These are phyloP conservation scores for Caenorhabditis doughertyi DNA, from an alignment of 2,888 invertebrate genomes.

Conservation along the genomic window DNA sequence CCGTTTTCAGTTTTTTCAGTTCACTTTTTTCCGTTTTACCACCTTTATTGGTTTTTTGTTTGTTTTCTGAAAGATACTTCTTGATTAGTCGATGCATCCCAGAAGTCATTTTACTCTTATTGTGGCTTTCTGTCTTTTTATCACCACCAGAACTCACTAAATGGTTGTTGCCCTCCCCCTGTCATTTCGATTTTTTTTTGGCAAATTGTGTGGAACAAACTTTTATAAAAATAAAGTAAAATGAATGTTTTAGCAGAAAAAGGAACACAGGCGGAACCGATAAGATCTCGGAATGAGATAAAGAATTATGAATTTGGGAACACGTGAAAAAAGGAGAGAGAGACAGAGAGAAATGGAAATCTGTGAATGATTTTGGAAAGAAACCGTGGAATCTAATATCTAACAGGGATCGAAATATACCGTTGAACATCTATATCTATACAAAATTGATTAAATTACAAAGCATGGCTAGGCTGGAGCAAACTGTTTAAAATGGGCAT, in stretches of 20 bases:
- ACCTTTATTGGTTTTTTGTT: background rate
- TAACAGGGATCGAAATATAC: background rate
- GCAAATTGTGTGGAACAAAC: constrained; percentile 22
- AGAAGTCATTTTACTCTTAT: too few species aligned
- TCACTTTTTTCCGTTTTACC: background rate
- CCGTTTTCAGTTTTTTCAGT: background rate
- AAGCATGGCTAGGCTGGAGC: background rate
- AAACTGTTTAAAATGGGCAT: background rate
- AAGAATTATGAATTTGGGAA: constrained; percentile 6
- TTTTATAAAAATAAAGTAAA: background rate
- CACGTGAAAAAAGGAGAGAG: constrained; percentile 16
- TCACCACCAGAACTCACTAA: background rate
- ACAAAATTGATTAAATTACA: background rate
- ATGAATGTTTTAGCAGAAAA: background rate
- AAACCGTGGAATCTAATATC: background rate
- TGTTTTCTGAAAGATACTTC: background rate
- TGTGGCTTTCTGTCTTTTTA: background rate
- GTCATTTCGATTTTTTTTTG: constrained; percentile 16
- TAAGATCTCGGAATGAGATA: constrained; percentile 9
- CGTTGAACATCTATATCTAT: background rate
- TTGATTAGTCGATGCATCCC: background rate
- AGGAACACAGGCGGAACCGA: background rate
- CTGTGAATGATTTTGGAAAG: background rate
- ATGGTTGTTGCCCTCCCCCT: background rate
- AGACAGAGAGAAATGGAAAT: constrained; percentile 8